These are phyloP conservation scores for Pholis gunnellus DNA, from an alignment of 2,113 vertebrate species.

Conservation along the genomic window DNA sequence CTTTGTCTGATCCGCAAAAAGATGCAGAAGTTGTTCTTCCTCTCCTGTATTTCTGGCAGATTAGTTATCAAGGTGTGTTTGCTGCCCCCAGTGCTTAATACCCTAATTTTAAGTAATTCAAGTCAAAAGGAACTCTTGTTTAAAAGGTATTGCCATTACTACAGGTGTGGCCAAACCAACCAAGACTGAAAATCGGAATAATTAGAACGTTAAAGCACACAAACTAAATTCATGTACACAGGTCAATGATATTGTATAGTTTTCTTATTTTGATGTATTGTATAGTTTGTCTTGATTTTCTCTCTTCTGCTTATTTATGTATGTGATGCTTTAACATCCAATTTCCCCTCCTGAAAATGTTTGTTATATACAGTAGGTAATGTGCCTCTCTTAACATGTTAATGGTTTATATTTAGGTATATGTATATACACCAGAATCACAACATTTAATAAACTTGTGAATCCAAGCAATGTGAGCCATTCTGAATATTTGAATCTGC, in stretches of 20 bases:
- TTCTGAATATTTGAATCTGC: slow-evolving; percentile 28
- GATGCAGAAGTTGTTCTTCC: too few species aligned
- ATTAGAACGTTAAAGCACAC: not conserved
- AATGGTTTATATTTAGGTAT: not conserved
- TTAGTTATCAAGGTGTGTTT: not conserved
- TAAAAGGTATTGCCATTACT: not conserved
- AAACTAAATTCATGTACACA: not conserved
- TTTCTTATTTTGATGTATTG: not conserved
- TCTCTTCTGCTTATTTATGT: not conserved
- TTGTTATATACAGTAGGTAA: not conserved
- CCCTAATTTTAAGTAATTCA: not conserved
- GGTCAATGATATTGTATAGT: not conserved
- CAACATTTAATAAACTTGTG: not conserved
- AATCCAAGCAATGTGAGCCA: not conserved
- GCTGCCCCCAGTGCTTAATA: too few species aligned
- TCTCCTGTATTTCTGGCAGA: not conserved
- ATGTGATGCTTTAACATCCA: not conserved
- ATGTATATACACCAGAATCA: not conserved
- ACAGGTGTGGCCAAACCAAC: not conserved
- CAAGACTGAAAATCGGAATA: not conserved
- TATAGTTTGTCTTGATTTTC: not conserved
- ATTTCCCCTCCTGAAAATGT: not conserved
- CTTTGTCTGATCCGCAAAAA: too few species aligned
- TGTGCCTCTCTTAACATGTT: not conserved
- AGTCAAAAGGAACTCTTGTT: not conserved